Conservation (phyloP, 2,797 vertebrate genomes). For the Mionectes olivaceus region DNA sequence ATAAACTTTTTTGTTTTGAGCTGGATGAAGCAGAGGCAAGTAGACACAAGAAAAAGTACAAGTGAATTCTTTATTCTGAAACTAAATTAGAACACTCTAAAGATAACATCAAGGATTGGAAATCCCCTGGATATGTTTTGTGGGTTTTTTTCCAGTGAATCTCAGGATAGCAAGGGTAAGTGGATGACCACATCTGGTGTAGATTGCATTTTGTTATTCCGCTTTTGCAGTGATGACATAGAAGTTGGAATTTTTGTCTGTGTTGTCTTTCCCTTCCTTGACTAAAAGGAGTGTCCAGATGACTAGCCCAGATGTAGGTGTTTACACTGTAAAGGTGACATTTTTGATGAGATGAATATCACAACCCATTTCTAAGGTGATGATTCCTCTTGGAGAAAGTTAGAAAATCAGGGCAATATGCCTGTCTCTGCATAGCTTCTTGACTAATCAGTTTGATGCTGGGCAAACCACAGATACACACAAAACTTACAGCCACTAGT, state of each 20-base stretch:
- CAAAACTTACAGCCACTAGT: rapidly evolving
- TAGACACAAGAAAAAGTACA: slow-evolving; percentile 64
- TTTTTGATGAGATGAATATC: neutral
- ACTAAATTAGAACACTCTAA: slow-evolving; percentile 25
- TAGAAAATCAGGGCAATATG: neutral
- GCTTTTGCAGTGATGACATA: neutral
- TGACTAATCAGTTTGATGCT: neutral
- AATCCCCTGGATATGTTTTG: slow-evolving; percentile 53
- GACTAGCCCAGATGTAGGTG: neutral
- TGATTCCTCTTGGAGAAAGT: neutral
- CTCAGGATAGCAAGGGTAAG: slow-evolving; percentile 24
- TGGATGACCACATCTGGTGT: slow-evolving; percentile 31
- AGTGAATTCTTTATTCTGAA: slow-evolving; percentile 43
- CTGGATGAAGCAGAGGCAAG: slow-evolving; percentile 47
- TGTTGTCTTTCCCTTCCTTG: neutral
- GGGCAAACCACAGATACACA: neutral
- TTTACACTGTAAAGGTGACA: neutral
- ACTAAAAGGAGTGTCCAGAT: neutral
- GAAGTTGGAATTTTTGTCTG: neutral
- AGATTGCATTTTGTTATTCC: neutral
- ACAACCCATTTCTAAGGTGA: neutral
- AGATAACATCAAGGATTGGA: slow-evolving; percentile 67
- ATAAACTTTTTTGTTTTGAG: slow-evolving; percentile 17
- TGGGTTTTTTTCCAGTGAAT: slow-evolving; percentile 32
- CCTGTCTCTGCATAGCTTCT: neutral